Base-by-base conservation (phyloP, 2,888 invertebrate genomes). In the Melipona beecheii region DNA sequence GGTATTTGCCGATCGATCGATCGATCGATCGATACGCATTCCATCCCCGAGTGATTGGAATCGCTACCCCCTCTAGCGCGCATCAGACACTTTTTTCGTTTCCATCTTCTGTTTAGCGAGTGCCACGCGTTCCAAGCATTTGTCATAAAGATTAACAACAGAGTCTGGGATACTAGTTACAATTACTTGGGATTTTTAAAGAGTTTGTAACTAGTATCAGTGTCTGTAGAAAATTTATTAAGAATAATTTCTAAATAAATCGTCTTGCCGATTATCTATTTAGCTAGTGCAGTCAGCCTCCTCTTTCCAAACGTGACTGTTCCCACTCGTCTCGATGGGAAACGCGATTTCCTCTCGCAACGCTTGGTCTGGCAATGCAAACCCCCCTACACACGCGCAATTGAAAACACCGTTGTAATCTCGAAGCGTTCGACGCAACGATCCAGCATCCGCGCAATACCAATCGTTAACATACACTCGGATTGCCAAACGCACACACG, bases 1-100 rank as follows among this genome's bases (percentile, higher is more conserved):
- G 87, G 86, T 88, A 91, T 89, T 91, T 91, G 83, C 83, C 86
- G 90, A 92, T 91, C 90, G 81, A 90, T 52, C 52, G 19, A 52
- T 52, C 52, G 52, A 56, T 89, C 86, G 86, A 89, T 89, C 90
- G 91, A 91, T 89, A 87, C 81, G 82, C 86, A 81, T 82, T 89
- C 84, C 84, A 84, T 86, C 81, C 80, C 78, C 84, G 81, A 81
- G 83, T 79, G 87, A 84, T 86, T 78, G 85, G 87, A 83, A 86
- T 79, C 80, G 77, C 84, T 84, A 86, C 70, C 83, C 86, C 86
- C 81, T 78, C 73, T 81, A 72, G 56, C 65, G 62, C 58, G 43
- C 68, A 19, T 43, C 50, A 6, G 36, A 27, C 68, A 24, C 17
- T 64, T 60, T 56, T 58, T 73, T 58, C 62, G 70, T 70, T 69